phyloP scores from a whole-genome alignment of 64 coral and sea anemone genomes.

The Anthopleura sola region DNA sequence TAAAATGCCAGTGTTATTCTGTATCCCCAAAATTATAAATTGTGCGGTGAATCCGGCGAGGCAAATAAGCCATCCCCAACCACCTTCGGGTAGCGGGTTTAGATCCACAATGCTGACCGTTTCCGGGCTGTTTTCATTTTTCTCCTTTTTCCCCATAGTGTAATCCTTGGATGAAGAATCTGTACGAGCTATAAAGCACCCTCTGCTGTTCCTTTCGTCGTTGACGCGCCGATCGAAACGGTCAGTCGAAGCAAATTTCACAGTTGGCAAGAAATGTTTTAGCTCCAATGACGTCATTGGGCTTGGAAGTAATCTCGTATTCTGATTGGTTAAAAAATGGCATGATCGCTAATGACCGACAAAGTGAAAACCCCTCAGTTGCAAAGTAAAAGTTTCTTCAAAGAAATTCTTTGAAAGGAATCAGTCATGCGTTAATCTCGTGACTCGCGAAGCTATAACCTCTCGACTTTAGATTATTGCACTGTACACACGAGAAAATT shows the following conservation, averaged over 20 bases:
- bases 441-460: neutral
- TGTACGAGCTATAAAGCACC: neutral
- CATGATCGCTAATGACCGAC: neutral
- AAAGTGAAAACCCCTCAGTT: constrained; percentile 27
- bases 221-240: neutral
- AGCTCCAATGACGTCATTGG: neutral
- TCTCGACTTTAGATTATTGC: neutral
- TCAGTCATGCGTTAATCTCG: constrained; percentile 11
- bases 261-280: neutral
- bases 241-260: neutral
- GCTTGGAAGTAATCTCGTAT: neutral
- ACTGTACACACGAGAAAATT: neutral
- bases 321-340: constrained; percentile 24
- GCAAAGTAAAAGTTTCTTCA: no score
- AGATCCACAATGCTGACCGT: constrained; percentile 16
- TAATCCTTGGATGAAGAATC: neutral
- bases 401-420: neutral
- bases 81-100: constrained; percentile 50
- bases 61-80: constrained; percentile 81
- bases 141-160: constrained; percentile 14
- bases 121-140: constrained; percentile 8
- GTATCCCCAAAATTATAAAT: constrained; percentile 66
- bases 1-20: constrained; percentile 72
- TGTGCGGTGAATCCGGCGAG: constrained; percentile 70
- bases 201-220: neutral